Evolutionary conservation across 2,113 vertebrate genomes (phyloP).

Genomic region (Pleuronectes platessa): DNA sequence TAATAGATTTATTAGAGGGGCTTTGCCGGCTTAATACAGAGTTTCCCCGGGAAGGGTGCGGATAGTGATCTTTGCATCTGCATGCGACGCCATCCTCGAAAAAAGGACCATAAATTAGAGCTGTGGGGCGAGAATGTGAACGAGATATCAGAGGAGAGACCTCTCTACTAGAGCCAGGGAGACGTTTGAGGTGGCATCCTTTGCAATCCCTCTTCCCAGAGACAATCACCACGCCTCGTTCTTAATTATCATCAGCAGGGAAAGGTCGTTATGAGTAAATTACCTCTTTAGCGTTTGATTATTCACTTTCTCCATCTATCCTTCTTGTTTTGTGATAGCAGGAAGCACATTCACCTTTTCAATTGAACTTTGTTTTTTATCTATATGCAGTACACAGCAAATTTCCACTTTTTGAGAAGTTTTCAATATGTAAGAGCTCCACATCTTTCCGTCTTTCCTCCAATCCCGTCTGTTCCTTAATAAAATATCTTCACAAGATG

Average conservation of each 20-base stretch:
- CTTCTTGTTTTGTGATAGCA: background rate
- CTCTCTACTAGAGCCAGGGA: constrained; percentile 12
- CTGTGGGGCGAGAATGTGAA: constrained; percentile 25
- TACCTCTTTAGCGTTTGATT: constrained; percentile 72
- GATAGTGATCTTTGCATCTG: constrained; percentile 49
- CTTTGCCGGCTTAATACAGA: constrained; percentile 32
- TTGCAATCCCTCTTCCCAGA: constrained; percentile 23
- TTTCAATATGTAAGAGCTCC: background rate
- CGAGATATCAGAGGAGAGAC: constrained; percentile 27
- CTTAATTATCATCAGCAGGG: constrained; percentile 63
- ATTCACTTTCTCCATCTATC: constrained; percentile 38
- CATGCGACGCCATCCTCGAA: constrained; percentile 1
- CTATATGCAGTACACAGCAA: background rate
- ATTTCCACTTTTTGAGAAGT: background rate
- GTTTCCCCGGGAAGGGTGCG: constrained; percentile 18
- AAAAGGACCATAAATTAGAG: constrained; percentile 41
- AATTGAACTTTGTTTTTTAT: background rate
- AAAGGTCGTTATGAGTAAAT: constrained; percentile 71
- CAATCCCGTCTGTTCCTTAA: constrained; percentile 10
- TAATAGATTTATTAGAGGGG: constrained; percentile 65
- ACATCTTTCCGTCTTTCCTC: constrained; percentile 3
- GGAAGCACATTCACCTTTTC: background rate
- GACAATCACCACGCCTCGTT: constrained; percentile 51
- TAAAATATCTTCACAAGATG: constrained; percentile 44
- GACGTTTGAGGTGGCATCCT: constrained; percentile 21